Conservation (phyloP, 2,888 invertebrate species). For the Zhuqinia jingwanae region DNA sequence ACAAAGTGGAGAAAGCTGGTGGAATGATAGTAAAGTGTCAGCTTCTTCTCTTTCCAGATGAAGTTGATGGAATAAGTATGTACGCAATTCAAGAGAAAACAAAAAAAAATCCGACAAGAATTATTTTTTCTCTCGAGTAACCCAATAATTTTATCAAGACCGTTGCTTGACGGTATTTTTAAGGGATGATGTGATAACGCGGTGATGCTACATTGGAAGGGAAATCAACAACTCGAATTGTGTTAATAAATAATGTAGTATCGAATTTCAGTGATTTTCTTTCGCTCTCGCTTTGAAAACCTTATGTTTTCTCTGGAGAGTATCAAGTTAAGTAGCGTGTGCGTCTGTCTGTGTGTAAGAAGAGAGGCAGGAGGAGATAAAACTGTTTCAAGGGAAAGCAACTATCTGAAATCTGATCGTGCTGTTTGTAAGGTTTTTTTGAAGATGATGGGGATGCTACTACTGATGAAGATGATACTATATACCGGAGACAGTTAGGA, state of each 20-base stretch:
- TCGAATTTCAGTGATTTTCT: slow-evolving; percentile 50
- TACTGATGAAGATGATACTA: slow-evolving; percentile 3
- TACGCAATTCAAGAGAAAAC: slow-evolving; percentile 16
- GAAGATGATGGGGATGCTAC: slow-evolving; percentile 8
- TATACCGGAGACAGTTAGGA: background rate
- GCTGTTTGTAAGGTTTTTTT: background rate
- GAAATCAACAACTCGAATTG: slow-evolving; percentile 22
- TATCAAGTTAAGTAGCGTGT: slow-evolving; percentile 57
- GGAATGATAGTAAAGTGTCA: slow-evolving; percentile 17
- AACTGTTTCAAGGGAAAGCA: slow-evolving; percentile 24
- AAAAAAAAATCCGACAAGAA: slow-evolving; percentile 8
- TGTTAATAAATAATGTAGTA: slow-evolving; percentile 25
- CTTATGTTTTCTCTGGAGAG: slow-evolving; percentile 34
- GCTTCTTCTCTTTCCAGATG: background rate
- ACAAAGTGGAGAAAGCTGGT: background rate
- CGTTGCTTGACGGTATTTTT: slow-evolving; percentile 16
- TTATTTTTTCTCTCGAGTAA: slow-evolving; percentile 8
- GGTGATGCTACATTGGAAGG: slow-evolving; percentile 18
- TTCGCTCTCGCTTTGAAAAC: slow-evolving; percentile 13
- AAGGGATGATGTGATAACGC: slow-evolving; percentile 16
- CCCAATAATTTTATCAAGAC: background rate
- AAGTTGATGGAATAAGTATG: slow-evolving; percentile 44
- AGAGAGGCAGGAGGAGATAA: background rate
- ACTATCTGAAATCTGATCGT: slow-evolving; percentile 44
- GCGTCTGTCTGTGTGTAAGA: slow-evolving; percentile 4